Conservation (phyloP, 2,113 vertebrate species). For the Aramus guarauna region DNA sequence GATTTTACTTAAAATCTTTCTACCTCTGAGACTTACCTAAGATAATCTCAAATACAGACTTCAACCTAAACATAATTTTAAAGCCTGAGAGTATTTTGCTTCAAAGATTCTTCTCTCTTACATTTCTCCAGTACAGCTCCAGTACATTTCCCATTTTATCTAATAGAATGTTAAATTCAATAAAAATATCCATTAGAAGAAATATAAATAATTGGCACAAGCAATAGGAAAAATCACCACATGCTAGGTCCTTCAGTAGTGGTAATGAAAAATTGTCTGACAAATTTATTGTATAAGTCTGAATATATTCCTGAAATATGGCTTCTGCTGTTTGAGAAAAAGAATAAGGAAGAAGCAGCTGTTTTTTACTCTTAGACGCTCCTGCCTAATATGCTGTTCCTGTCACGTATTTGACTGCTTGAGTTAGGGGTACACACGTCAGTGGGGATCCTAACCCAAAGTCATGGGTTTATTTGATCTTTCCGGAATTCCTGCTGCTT, state of each 20-base stretch:
- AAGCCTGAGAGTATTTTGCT: neutral
- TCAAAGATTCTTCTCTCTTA: neutral
- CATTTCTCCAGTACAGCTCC: neutral
- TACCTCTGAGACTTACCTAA: neutral
- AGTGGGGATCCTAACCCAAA: neutral
- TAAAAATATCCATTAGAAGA: neutral
- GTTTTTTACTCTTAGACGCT: neutral
- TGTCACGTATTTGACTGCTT: neutral
- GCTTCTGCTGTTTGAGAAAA: neutral
- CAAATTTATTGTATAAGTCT: neutral
- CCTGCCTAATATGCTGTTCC: neutral
- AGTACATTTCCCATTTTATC: neutral
- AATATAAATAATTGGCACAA: neutral
- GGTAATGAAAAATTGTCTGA: neutral
- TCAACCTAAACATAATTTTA: neutral
- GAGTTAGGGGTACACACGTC: neutral
- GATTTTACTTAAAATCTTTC: neutral
- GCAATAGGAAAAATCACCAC: neutral
- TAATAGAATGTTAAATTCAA: neutral
- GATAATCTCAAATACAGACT: neutral
- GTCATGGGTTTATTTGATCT: neutral
- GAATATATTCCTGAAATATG: neutral
- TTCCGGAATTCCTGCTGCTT: neutral
- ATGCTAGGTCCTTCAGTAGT: neutral
- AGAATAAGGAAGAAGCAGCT: neutral